Conservation (phyloP, 2,113 vertebrate species). For the Notarius lentiginosus region DNA sequence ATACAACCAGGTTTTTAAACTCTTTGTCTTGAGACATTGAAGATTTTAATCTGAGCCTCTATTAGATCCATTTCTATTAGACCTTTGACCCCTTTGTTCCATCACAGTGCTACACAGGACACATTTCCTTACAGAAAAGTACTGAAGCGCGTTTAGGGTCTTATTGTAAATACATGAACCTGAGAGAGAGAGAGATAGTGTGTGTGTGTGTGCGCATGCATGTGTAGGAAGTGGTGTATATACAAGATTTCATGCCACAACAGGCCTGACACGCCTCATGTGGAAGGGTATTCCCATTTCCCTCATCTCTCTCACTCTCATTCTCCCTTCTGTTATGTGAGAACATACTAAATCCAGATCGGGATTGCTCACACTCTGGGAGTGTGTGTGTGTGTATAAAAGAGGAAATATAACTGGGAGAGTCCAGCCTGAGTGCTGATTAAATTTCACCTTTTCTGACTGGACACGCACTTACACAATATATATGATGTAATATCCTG, state of each 20-base stretch:
- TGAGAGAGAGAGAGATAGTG: neutral
- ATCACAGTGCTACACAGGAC: neutral
- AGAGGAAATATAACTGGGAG: constrained; percentile 23
- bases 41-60: neutral
- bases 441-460: constrained; percentile 12
- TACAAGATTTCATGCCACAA: constrained; percentile 1
- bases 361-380: constrained; percentile 29
- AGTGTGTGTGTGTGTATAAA: constrained; percentile 52
- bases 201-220: neutral
- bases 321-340: constrained; percentile 3
- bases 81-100: neutral
- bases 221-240: neutral
- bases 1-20: neutral
- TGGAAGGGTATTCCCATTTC: neutral
- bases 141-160: neutral
- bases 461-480: neutral
- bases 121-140: neutral
- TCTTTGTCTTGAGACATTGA: neutral
- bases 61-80: neutral
- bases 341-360: constrained; percentile 7
- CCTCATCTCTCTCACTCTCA: neutral
- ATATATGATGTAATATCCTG: constrained; percentile 6
- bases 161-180: neutral
- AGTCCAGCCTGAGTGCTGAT: constrained; percentile 38
- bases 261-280: constrained; percentile 38